Conservation (phyloP, 1,140 invertebrate genomes). For the Ridgeia piscesae region DNA sequence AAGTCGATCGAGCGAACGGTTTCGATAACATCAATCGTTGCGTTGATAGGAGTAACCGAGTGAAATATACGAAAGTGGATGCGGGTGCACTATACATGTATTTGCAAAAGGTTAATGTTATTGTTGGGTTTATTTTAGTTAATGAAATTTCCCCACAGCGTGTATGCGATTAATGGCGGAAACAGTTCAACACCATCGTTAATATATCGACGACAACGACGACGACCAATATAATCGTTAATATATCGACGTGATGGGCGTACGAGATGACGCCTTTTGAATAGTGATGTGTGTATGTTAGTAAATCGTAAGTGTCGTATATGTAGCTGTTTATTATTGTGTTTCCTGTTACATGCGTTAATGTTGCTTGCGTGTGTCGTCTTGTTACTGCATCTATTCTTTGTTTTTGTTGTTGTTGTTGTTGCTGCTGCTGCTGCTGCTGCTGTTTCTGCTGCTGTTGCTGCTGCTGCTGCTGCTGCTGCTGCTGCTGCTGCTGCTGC, state of each 20-base stretch:
- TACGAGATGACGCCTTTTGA: not conserved
- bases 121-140: not conserved
- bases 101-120: not conserved
- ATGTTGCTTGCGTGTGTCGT: not conserved
- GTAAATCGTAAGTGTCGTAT: not conserved
- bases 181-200: not conserved
- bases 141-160: not conserved
- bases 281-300: not conserved
- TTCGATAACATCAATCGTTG: not conserved
- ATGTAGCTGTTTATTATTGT: not conserved
- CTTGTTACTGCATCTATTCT: not conserved
- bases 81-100: not conserved
- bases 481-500: too few species aligned
- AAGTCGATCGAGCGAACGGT: not conserved
- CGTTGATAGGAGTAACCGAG: not conserved
- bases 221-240: too few species aligned
- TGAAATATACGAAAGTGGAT: not conserved
- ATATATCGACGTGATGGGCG: not conserved
- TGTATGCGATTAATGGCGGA: not conserved
- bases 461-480: not conserved
- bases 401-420: not conserved
- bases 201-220: too few species aligned
- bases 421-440: not conserved
- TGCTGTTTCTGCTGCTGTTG: not conserved
- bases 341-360: not conserved